Percentiles rank a stretch among this genome's conserved stretches.
Conservation (phyloP, 2,113 vertebrate species). For the Eurystomus gularis region DNA sequence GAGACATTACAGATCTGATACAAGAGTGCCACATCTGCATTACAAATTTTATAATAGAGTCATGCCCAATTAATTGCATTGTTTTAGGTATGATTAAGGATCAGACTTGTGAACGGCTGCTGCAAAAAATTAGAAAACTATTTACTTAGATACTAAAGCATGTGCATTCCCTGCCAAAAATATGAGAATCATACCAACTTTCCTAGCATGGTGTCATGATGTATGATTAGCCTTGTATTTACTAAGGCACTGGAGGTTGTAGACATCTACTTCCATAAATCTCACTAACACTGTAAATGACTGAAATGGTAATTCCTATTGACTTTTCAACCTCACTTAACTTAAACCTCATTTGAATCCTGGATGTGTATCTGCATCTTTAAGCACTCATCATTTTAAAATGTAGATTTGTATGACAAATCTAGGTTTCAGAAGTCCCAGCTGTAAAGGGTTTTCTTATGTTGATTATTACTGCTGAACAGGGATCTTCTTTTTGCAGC, state of each 20-base stretch:
- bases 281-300: background rate
- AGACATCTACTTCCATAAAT: background rate
- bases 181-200: background rate
- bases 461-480: background rate
- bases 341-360: background rate
- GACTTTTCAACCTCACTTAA: background rate
- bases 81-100: background rate
- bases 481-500: background rate
- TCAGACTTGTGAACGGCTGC: background rate
- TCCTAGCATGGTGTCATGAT: fast-evolving
- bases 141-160: background rate
- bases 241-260: background rate
- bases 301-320: background rate
- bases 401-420: background rate
- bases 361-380: background rate
- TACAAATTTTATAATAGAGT: background rate
- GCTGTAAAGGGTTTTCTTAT: background rate
- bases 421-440: background rate
- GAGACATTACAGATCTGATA: background rate
- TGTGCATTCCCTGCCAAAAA: background rate
- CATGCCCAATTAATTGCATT: background rate
- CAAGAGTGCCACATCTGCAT: background rate
- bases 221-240: background rate
- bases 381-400: background rate
- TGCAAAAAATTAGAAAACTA: background rate